A percentile compares a stretch with the other conserved stretches of the same genome.
phyloP scores from a whole-genome alignment of 2,888 invertebrate genomes.

The Cremastobaeus sp. region DNA sequence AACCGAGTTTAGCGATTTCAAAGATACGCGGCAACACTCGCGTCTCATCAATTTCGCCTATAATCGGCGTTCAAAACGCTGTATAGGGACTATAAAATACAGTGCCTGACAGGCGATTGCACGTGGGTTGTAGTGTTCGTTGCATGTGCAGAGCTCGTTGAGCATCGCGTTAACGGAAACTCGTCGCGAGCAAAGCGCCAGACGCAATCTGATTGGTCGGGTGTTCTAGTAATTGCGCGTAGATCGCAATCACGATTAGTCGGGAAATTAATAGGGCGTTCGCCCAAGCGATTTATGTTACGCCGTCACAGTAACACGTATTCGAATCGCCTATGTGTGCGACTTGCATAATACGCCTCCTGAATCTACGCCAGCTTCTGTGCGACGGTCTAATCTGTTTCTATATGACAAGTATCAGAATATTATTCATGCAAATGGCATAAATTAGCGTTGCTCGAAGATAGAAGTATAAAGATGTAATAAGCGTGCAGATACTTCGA shows the following conservation, averaged over 20 bases:
- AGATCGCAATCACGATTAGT: conserved; percentile 75
- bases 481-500: conserved; percentile 26
- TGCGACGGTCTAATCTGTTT: conserved; percentile 45
- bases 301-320: conserved; percentile 57
- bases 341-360: conserved; percentile 51
- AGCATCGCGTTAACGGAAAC: conserved; percentile 68
- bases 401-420: conserved; percentile 38
- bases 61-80: conserved; percentile 59
- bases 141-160: conserved; percentile 70
- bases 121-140: conserved; percentile 54
- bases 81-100: conserved; percentile 59
- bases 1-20: conserved; percentile 45
- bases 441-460: conserved; percentile 29
- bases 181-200: conserved; percentile 66
- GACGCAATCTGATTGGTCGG: conserved; percentile 70
- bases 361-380: conserved; percentile 54
- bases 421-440: conserved; percentile 54
- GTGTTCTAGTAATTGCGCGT: conserved; percentile 75
- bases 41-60: conserved; percentile 62
- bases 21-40: conserved; percentile 54
- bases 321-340: conserved; percentile 24
- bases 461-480: conserved; percentile 49
- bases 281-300: conserved; percentile 70
- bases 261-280: conserved; percentile 74
- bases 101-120: conserved; percentile 58